phyloP scores from a whole-genome alignment of 2,113 vertebrate genomes.

The Pelmatolapia mariae region DNA sequence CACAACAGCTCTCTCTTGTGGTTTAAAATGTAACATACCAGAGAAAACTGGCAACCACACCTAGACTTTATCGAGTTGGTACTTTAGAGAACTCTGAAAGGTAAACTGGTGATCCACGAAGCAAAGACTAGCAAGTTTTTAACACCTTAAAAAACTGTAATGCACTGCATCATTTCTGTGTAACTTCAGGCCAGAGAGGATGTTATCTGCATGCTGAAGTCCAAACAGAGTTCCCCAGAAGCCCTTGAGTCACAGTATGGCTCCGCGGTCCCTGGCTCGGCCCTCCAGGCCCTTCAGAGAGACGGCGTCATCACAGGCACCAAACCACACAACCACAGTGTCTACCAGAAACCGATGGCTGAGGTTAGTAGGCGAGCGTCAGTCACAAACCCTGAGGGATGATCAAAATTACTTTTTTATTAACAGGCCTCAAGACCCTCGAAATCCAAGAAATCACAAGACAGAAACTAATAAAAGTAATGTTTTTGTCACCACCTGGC shows the following conservation, averaged over 20 bases:
- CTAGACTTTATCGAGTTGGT: background rate
- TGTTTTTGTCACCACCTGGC: background rate
- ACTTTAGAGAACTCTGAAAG: background rate
- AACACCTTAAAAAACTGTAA: background rate
- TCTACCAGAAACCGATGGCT: constrained; percentile 89
- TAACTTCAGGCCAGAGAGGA: constrained; percentile 87
- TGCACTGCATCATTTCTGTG: background rate
- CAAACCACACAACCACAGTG: constrained; percentile 74
- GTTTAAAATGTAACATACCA: background rate
- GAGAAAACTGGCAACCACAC: background rate
- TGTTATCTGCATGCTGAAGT: constrained; percentile 89
- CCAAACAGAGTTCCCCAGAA: constrained; percentile 79
- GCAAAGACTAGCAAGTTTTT: background rate
- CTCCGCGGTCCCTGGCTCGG: constrained; percentile 76
- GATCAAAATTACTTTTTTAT: background rate
- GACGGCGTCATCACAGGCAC: constrained; percentile 79
- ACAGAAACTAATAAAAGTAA: background rate
- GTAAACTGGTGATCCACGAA: background rate
- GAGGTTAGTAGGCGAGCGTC: constrained; percentile 73
- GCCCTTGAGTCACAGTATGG: constrained; percentile 85
- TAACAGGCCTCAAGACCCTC: background rate
- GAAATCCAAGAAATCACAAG: background rate
- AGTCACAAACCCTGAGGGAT: accelerated
- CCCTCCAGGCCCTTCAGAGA: constrained; percentile 86
- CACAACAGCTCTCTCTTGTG: constrained; percentile 56